Evolutionary conservation across 2,888 invertebrate genomes (phyloP), one percentile per base, ranked within the genome.

Genomic region (Xestia rhomboidea): DNA sequence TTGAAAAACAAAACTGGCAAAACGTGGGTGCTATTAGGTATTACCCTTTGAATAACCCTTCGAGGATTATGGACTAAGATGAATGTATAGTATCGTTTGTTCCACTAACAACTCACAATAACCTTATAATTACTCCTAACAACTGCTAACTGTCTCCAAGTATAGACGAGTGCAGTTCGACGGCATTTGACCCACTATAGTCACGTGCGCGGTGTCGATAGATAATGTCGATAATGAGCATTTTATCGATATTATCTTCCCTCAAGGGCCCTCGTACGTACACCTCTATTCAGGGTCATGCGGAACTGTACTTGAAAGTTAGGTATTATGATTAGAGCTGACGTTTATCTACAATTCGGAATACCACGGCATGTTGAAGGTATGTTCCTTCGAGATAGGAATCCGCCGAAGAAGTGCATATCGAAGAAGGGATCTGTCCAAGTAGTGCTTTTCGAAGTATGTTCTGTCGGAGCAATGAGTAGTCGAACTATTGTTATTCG

Each of bases 181-280:
- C 72, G 60, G 34, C 60, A 60, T 67, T 80, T 80, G 66, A 73
- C 73, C 80, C 60, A 80, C 34, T 60, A 66, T 21, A 63, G 38
- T 66, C 75, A 79, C 49, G 79, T 76, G 68, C n/a, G 18, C 69
- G 3, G 54, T 44, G 51, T 24, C 62, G 44, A 73, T 66, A 79
- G 54, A 73, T 76, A 79, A 79, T 70, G 60, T 78, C 78, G 83
- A 86, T 86, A 73, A 86, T 81, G 76, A 74, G 74, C 62, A 75
- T 81, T 78, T 83, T 81, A 86, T 85, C 86, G 81, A 83, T 76
- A 77, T 63, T 73, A 77, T 85, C 77, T 63, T 64, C 24, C 21
- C 51, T 82, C 73, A 81, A 85, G 81, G 62, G 83, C 77, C 27
- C 71, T 80, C 41, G 77, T 74, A 63, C 41, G 77, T 74, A 63